phyloP scores from a whole-genome alignment of 2,888 invertebrate genomes.

The Luffia ferchaultella region DNA sequence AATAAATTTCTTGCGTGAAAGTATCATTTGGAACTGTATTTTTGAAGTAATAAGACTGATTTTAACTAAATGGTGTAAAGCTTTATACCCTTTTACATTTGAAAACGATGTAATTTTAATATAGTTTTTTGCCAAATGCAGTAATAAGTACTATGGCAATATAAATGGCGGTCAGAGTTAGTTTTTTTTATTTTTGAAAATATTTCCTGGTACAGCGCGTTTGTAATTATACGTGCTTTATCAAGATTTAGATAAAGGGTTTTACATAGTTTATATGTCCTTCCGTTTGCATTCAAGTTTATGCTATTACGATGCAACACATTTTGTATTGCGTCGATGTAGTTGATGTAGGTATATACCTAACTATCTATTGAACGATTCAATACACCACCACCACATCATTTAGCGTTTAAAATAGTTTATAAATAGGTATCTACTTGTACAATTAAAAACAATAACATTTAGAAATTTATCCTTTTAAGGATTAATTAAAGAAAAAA shows the following conservation, averaged over 20 bases:
- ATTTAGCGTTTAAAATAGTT: no score
- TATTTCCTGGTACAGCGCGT: conserved; percentile 35
- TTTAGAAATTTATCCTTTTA: no score
- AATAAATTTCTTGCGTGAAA: neutral
- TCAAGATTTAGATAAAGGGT: conserved; percentile 54
- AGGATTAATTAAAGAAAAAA: no score
- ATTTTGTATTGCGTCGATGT: no score
- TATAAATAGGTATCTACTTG: no score
- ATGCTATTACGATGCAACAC: no score
- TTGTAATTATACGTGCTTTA: conserved; percentile 48
- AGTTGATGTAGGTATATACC: no score
- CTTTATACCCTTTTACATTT: conserved; percentile 19
- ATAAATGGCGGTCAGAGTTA: conserved; percentile 35
- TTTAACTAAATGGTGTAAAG: conserved; percentile 1
- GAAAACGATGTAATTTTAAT: conserved; percentile 37
- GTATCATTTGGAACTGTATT: neutral
- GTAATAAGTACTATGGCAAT: conserved; percentile 36
- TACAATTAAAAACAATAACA: no score
- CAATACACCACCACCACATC: no score
- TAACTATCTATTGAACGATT: no score
- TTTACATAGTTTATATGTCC: conserved; percentile 43
- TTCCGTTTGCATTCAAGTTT: conserved; percentile 28
- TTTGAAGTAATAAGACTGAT: neutral
- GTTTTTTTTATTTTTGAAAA: conserved; percentile 42
- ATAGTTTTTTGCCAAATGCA: conserved; percentile 42